Evolutionary conservation across 2,888 invertebrate species (phyloP), one percentile per base, ranked within the genome.

Genomic region (Temnothorax rugatulus): DNA sequence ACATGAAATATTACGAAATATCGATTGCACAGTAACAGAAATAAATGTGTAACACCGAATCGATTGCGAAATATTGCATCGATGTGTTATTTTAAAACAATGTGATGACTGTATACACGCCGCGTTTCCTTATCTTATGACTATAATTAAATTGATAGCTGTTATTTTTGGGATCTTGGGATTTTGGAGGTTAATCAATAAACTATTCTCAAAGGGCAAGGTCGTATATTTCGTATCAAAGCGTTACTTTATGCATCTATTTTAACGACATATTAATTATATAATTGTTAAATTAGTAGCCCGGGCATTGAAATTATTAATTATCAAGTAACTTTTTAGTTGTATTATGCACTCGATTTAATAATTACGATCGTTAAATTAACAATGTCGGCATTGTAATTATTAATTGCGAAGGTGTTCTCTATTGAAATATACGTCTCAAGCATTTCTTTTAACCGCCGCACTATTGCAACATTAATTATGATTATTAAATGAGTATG

Each of bases 311-410:
- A 41, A 52, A 52, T 76, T 25, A 52, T 59, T 63, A 50, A 64
- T 66, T 50, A 75, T 50, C 21, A 57, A 34, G 15, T n/a, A 41
- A 44, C 29, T 44, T 57, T 21, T 44, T 50, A 29, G 4, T 7
- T 34, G n/a, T 18, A 21, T 74, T 64, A 47, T 63, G 15, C 7
- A 25, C 38, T 64, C 15, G 15, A 38, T 64, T 64, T 38, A n/a
- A 81, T 73, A 47, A 81, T 73, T 79, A 57, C 18, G 25, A 25
- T 47, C 1, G 13, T 54, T 44, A 44, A 50, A 59, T 44, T 61
- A 66, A 59, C 29, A 34, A 18, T 59, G 9, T 34, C 2, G 21
- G 5, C 18, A 13, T 18, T 3, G 18, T 15, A 25, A 59, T 59
- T 50, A 81, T 47, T 57, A 25, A 50, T 38, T 47, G 50, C 29